A percentile compares a stretch with the other conserved stretches of the same genome.
phyloP scores from a whole-genome alignment of 1,140 invertebrate genomes.

The Coboldia fuscipes region DNA sequence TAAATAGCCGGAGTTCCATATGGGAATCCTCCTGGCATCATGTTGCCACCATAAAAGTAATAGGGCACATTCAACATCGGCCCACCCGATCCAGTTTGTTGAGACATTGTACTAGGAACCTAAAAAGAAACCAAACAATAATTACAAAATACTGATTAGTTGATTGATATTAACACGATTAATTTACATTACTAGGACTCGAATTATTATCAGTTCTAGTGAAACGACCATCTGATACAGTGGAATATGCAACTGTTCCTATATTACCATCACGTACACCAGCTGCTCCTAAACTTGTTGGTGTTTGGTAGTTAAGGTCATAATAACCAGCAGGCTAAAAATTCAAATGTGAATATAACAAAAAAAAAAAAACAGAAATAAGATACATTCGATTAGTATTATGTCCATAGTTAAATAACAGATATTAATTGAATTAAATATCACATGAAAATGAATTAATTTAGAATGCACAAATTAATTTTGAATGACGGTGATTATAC shows the following conservation, averaged over 20 bases:
- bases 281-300: conserved; percentile 31
- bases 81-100: conserved; percentile 30
- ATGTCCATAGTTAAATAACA: no score
- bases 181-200: conserved; percentile 31
- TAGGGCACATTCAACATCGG: conserved; percentile 27
- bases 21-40: conserved; percentile 50
- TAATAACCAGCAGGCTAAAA: conserved; percentile 24
- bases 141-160: neutral
- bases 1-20: conserved; percentile 46
- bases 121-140: conserved; percentile 3
- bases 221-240: conserved; percentile 49
- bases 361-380: no score
- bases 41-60: conserved; percentile 43
- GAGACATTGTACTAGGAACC: conserved; percentile 42
- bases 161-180: neutral
- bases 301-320: conserved; percentile 41
- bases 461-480: no score
- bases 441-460: no score
- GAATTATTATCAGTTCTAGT: conserved; percentile 63
- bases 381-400: no score
- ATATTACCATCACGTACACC: conserved; percentile 37
- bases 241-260: conserved; percentile 50
- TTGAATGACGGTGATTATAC: no score
- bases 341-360: no score
- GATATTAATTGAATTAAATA: no score